Evolutionary conservation across 2,888 invertebrate genomes (phyloP), one percentile per base, ranked within the genome.

Genomic region (Drosophila imparisetae): DNA sequence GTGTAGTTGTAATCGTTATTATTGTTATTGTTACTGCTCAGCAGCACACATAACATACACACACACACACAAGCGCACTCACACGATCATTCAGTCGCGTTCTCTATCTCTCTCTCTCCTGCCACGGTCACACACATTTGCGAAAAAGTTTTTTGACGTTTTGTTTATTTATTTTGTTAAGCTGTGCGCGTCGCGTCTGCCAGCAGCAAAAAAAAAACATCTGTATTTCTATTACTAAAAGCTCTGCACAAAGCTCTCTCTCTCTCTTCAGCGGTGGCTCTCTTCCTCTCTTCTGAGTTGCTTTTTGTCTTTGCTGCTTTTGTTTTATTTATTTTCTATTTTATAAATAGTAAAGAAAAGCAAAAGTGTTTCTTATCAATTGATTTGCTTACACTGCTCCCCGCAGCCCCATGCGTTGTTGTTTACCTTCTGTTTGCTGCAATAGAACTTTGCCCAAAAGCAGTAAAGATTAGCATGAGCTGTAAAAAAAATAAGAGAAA

Each of bases 101-200:
- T 54, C 61, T 49, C 36, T 32, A 27, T n/a, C 52, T 63, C 60
- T 75, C 68, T 67, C 61, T 34, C 64, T n/a, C 58, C 38, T 62
- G 24, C 58, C 48, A 62, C 71, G 66, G 71, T 69, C 79, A 59
- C 68, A 83, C 78, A 69, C 69, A 73, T 77, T 86, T 75, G 90
- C 88, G 70, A 91, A 89, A 89, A 89, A 87, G 89, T 91, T 89
- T 91, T 90, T 91, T 89, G 88, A 87, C 90, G 88, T 79, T 84
- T 83, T 83, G 90, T 88, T 88, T 88, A 90, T 90, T 90, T 90
- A 86, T 90, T 89, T 90, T 90, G 78, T 86, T 89, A 86, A 80
- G 78, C 73, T 69, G 62, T 55, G 42, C 73, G 62, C 82, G 53
- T 59, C 67, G 65, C 69, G 59, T 50, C 62, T 58, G 49, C 48